Evolutionary conservation across 2,113 vertebrate species (phyloP), one percentile per base, ranked within the genome.

Genomic region (Myodes glareolus): DNA sequence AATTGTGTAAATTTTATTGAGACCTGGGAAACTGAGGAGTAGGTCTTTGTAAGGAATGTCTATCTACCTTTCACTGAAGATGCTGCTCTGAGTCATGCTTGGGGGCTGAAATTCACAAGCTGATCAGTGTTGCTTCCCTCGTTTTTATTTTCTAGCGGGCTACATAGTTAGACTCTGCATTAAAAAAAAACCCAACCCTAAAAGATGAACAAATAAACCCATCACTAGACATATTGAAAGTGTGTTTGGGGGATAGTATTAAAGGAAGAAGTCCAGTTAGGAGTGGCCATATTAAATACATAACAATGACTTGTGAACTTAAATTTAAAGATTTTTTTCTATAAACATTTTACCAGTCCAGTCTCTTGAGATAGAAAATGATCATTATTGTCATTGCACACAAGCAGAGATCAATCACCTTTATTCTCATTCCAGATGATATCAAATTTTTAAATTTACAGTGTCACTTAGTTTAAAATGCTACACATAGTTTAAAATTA

Each of bases 391-490:
- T 77, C 68, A 39, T 33, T 58, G 17, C 47, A 45, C 29, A 52
- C 7, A 39, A n/a, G 29, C 16, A 77, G 50, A 80, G 16, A 27
- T 6, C 21, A 47, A 16, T 6, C 27, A 47, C 23, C 39, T 45
- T 70, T 75, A 14, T 93, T 94, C 47, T 91, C 6, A 58, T 88
- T 75, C 55, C 70, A 85, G 94, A 77, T 73, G 13, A 36, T 70
- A n/a, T 0, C 78, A 70, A 76, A 27, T 31, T 82, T 95, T 80
- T 68, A 68, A 87, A 92, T 95, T 91, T 42, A 31, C 25, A 75
- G 17, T 78, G 55, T 91, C 23, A 80, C 42, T 78, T 52, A 80
- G 50, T 72, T 70, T 70, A 88, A 94, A 92, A 77, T 96, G 63
- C 78, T 31, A 72, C 33, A 85, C 19, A 58, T 58, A 58, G 58